A percentile compares a stretch with the other conserved stretches of the same genome.
Conservation (phyloP, 1,140 invertebrate genomes). For the Atta cephalotes region DNA sequence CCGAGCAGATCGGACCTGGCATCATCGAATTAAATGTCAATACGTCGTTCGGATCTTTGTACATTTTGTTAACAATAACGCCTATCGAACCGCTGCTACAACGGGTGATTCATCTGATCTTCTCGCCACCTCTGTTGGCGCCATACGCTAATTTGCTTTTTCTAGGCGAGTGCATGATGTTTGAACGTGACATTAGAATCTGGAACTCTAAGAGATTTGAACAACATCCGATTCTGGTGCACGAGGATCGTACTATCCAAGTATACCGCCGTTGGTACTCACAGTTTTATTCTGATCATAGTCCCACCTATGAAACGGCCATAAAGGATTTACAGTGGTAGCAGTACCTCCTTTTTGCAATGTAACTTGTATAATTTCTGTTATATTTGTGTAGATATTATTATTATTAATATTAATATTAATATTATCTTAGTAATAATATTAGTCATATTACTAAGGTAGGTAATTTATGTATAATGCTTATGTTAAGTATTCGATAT, state of each 20-base stretch:
- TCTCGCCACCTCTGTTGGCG: slow-evolving; percentile 87
- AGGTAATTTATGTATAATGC: background rate
- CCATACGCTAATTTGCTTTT: slow-evolving; percentile 90
- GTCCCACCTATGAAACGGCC: slow-evolving; percentile 87
- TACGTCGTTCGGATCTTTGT: slow-evolving; percentile 88
- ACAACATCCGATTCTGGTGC: slow-evolving; percentile 90
- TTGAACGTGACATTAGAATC: slow-evolving; percentile 94
- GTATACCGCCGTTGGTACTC: slow-evolving; percentile 93
- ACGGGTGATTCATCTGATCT: slow-evolving; percentile 92
- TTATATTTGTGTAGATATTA: background rate
- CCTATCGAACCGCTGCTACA: slow-evolving; percentile 93
- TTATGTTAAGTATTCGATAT: background rate
- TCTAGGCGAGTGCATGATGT: slow-evolving; percentile 91
- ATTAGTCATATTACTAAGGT: background rate
- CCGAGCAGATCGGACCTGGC: slow-evolving; percentile 92
- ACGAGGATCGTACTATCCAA: slow-evolving; percentile 91
- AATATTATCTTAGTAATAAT: background rate
- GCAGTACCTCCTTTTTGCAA: background rate
- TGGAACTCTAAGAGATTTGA: slow-evolving; percentile 96
- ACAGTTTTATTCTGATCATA: slow-evolving; percentile 95
- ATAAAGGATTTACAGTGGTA: slow-evolving; percentile 80
- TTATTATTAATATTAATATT: too few relatives aligned
- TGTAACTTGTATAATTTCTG: background rate
- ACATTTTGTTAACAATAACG: slow-evolving; percentile 92
- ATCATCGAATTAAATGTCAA: slow-evolving; percentile 90